phyloP scores from a whole-genome alignment of 2,113 vertebrate species.

The Anhinga anhinga region DNA sequence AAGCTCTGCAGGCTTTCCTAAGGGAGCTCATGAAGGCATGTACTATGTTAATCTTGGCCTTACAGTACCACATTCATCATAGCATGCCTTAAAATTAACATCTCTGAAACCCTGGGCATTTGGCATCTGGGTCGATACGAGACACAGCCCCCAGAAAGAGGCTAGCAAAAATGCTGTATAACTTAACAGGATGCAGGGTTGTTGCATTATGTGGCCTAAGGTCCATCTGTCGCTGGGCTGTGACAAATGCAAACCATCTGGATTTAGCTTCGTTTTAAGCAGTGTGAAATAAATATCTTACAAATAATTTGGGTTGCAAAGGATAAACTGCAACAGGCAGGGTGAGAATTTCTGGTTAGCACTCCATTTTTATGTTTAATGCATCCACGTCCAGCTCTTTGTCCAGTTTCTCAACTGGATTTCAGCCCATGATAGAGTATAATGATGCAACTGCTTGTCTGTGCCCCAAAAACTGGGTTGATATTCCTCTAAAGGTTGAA shows the following conservation, averaged over 20 bases:
- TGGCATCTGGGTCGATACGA: background rate
- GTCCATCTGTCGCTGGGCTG: background rate
- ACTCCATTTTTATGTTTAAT: background rate
- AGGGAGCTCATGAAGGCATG: background rate
- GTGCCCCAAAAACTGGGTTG: background rate
- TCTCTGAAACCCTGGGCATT: background rate
- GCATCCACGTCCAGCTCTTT: background rate
- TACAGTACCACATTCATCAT: background rate
- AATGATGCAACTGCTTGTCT: background rate
- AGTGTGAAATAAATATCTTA: background rate
- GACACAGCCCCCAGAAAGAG: background rate
- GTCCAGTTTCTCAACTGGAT: background rate
- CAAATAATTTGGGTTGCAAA: background rate
- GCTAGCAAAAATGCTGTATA: background rate
- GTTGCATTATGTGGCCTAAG: background rate
- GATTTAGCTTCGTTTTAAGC: background rate
- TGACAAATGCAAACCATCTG: slow-evolving; percentile 3
- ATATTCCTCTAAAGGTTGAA: background rate
- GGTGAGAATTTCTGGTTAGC: background rate
- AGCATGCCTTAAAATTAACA: background rate
- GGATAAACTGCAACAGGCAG: background rate
- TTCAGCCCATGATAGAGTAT: background rate
- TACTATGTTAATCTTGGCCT: background rate
- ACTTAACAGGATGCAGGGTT: background rate
- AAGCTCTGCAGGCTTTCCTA: background rate